A percentile compares a stretch with the other conserved stretches of the same genome.
phyloP scores from a whole-genome alignment of 92 coral and sea anemone genomes.

The Zoanthus sansibaricus region DNA sequence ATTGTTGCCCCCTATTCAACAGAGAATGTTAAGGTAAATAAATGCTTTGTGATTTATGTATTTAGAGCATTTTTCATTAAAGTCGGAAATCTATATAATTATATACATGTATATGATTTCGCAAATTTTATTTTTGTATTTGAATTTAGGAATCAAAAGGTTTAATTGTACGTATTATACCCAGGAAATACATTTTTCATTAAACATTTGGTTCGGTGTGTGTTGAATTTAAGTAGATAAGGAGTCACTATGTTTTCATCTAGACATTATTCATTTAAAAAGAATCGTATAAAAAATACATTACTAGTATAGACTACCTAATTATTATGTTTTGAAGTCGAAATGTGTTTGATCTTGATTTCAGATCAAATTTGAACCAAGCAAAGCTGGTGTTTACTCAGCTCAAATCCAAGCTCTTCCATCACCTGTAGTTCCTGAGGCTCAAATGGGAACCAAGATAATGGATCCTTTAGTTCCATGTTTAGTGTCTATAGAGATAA shows the following conservation, averaged over 20 bases:
- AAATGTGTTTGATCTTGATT: background rate
- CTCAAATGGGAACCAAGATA: slow-evolving; percentile 54
- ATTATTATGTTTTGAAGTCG: background rate
- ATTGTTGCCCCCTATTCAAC: slow-evolving; percentile 92
- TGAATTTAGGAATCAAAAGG: no score
- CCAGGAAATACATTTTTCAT: no score
- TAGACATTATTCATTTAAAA: background rate
- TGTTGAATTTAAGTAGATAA: no score
- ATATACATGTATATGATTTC: no score
- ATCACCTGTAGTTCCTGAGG: slow-evolving; percentile 84
- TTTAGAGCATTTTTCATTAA: background rate
- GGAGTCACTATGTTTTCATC: no score
- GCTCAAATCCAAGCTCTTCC: slow-evolving; percentile 88
- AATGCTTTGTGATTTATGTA: background rate
- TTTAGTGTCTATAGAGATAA: slow-evolving; percentile 76
- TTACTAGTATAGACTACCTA: background rate
- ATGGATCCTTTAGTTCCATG: slow-evolving; percentile 72
- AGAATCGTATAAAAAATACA: no score
- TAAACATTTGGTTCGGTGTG: no score
- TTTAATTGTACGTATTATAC: no score
- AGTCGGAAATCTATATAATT: no score
- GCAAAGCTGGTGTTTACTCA: slow-evolving; percentile 83
- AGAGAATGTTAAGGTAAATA: slow-evolving; percentile 83
- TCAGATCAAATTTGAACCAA: slow-evolving; percentile 87
- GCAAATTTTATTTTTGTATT: no score